Conservation (phyloP, 2,888 invertebrate genomes). For the Dicyrtoma fusca region DNA sequence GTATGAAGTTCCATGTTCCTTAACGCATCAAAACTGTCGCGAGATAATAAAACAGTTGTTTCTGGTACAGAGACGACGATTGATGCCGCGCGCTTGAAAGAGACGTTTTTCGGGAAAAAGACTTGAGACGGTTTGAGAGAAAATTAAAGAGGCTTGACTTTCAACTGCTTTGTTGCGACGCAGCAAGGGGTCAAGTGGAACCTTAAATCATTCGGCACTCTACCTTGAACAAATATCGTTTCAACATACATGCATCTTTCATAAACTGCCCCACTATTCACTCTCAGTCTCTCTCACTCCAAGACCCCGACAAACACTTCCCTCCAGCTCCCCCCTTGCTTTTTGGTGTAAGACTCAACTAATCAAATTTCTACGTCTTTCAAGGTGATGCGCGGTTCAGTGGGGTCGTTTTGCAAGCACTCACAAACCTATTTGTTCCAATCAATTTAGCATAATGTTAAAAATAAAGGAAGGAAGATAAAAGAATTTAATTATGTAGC, state of each 20-base stretch:
- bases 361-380: not conserved
- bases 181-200: constrained; percentile 56
- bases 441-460: too few species aligned
- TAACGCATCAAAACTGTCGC: constrained; percentile 52
- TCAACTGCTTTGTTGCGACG: constrained; percentile 54
- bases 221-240: constrained; percentile 52
- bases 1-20: constrained; percentile 18
- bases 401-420: constrained; percentile 14
- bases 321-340: not conserved
- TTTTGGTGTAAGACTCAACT: too few species aligned
- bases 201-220: constrained; percentile 51
- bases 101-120: constrained; percentile 47
- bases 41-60: constrained; percentile 51
- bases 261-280: constrained; percentile 32
- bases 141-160: constrained; percentile 56
- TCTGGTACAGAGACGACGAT: constrained; percentile 31
- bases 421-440: not conserved
- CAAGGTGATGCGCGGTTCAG: constrained; percentile 14
- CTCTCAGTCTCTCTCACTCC: constrained; percentile 2
- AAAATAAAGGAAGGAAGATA: too few species aligned
- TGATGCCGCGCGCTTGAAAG: constrained; percentile 39
- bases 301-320: not conserved
- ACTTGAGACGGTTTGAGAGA: constrained; percentile 48
- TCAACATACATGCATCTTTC: constrained; percentile 36
- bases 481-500: too few species aligned